phyloP scores from a whole-genome alignment of 2,113 vertebrate genomes.

The Pheucticus melanocephalus region DNA sequence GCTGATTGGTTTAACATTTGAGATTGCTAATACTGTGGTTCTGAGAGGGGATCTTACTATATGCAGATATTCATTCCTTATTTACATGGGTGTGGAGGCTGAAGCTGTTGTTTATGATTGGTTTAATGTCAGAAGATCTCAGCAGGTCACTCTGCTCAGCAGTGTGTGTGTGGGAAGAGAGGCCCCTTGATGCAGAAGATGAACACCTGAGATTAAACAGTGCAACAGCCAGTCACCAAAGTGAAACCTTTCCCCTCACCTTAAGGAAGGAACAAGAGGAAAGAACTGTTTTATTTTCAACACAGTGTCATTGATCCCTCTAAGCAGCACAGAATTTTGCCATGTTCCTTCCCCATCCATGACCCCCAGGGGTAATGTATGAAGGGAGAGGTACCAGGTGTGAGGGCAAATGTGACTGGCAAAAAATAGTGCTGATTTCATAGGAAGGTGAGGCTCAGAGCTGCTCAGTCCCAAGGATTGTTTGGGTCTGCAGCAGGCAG shows the following conservation, averaged over 20 bases:
- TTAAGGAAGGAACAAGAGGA: background rate
- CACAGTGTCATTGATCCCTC: background rate
- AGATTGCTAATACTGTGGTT: background rate
- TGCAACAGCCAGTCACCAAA: background rate
- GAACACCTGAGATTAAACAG: background rate
- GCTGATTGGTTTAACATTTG: background rate
- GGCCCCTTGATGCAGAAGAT: background rate
- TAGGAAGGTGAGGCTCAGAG: background rate
- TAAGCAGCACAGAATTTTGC: background rate
- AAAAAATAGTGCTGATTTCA: background rate
- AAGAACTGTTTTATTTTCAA: background rate
- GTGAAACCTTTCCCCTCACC: background rate
- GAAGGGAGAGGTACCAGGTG: background rate
- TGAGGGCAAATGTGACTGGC: accelerated
- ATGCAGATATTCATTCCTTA: background rate
- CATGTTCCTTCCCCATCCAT: background rate
- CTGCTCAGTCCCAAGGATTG: background rate
- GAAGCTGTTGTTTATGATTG: background rate
- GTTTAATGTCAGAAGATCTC: background rate
- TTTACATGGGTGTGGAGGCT: background rate
- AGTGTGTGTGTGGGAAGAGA: background rate
- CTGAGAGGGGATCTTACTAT: background rate
- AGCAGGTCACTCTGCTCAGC: background rate
- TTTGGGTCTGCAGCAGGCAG: background rate
- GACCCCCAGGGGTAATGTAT: background rate